Evolutionary conservation across 2,113 vertebrate species (phyloP).

Genomic region (Ibidorhyncha struthersii): DNA sequence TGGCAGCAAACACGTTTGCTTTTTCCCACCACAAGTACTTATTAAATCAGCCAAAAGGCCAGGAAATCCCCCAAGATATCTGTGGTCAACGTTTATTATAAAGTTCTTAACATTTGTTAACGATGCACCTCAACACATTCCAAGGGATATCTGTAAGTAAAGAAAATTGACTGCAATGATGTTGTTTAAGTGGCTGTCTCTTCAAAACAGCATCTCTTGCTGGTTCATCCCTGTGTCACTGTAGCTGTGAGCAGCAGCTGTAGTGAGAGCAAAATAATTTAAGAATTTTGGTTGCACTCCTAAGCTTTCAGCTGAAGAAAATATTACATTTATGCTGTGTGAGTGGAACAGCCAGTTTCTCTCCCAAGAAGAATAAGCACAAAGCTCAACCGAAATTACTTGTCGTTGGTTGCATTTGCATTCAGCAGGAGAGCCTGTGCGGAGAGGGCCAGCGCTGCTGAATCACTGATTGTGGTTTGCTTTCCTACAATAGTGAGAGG

Average conservation of each 20-base stretch:
- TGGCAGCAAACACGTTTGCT: not conserved
- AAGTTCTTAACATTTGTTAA: not conserved
- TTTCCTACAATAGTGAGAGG: not conserved
- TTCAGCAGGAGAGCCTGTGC: slow-evolving; percentile 23
- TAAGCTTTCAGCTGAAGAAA: not conserved
- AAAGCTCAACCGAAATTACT: slow-evolving; percentile 51
- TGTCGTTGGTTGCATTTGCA: slow-evolving; percentile 37
- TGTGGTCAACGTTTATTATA: not conserved
- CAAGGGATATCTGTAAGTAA: not conserved
- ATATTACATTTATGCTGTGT: not conserved
- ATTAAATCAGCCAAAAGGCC: not conserved
- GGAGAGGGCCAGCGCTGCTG: not conserved
- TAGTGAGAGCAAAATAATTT: not conserved
- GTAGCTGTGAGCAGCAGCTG: not conserved
- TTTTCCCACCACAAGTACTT: not conserved
- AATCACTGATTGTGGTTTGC: slow-evolving; percentile 17
- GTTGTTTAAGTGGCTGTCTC: not conserved
- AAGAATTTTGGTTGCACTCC: not conserved
- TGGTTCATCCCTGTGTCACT: not conserved
- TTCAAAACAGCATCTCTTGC: not conserved
- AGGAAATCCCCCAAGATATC: not conserved
- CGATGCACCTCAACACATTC: not conserved
- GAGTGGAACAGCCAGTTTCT: slow-evolving; percentile 2
- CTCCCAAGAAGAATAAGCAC: not conserved
- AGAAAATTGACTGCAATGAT: not conserved